Base-by-base conservation (phyloP, 2,797 vertebrate species). In the Enteromius fasciolatus region DNA sequence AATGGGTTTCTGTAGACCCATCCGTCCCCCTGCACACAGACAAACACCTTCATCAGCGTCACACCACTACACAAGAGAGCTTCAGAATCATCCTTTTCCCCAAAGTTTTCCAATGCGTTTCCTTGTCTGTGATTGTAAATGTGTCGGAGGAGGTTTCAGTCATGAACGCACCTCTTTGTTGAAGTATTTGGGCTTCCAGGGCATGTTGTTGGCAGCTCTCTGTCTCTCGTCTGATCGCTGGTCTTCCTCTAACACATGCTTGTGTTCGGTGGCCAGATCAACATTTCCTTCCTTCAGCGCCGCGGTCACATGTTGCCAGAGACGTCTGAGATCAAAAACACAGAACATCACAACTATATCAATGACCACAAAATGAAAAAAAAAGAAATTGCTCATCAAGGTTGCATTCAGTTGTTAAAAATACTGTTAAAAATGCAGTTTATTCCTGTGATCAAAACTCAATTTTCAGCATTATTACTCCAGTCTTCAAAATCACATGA, bases 101-200 rank as follows among this genome's bases (percentile, higher is more conserved):
- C 28, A 28, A 17, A 18, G 15, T 7, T 39, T 41, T 41, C 14
- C 17, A 46, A 46, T 48, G 5, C 18, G 10, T 50, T 50, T 12
- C 6, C 25, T 18, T 72, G 41, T 68, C n/a, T 25, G 39, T 68
- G 12, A 68, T 28, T 36, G 48, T n/a, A 3, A 39, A n/a, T 9
- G 9, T 14, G 28, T 59, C 17, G 11, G 46, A 12, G 12, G 10
- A 11, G 14, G 31, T n/a, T 3, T 3, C 31, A 25, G 33, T 31
- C 18, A 52, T 57, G 3, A 59, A 44, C 31, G 44, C 25, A 86
- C 96, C 95, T 96, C 96, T 92, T 97, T 98, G 83, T 89, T 94
- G 91, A 98, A 98, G 88, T 96, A 95, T 87, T 94, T 96, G 84
- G 97, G 96, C 63, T 93, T 95, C 96, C 97, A 99, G 0, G 93